Conservation (phyloP, 2,797 vertebrate genomes). For the Ficedula albicollis region DNA sequence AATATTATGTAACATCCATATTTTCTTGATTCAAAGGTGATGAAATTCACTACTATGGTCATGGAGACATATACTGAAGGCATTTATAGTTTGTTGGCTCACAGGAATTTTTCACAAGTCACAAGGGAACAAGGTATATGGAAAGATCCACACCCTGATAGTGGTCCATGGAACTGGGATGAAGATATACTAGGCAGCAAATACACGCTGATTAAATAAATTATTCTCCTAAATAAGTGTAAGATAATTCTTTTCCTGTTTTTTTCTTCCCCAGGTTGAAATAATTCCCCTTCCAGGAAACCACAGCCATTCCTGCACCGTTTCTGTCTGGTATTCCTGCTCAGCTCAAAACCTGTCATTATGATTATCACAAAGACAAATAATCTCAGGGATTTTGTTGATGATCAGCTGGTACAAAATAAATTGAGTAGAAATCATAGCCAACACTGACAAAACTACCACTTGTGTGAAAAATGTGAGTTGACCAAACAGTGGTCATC, state of each 20-base stretch:
- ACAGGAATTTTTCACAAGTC: background rate
- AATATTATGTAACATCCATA: background rate
- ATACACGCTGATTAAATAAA: background rate
- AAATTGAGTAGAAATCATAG: background rate
- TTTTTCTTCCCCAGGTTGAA: background rate
- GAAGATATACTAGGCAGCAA: background rate
- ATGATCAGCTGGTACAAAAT: background rate
- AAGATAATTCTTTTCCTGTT: background rate
- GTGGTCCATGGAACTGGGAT: background rate
- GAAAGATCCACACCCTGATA: background rate
- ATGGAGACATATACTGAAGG: background rate
- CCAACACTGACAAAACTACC: background rate
- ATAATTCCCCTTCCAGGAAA: background rate
- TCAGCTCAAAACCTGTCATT: background rate
- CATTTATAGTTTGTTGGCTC: background rate
- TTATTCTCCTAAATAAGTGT: background rate
- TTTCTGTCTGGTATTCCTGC: background rate
- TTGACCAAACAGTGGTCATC: background rate
- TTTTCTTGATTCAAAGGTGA: background rate
- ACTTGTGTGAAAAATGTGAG: background rate
- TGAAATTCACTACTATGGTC: rapidly evolving
- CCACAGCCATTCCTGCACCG: background rate
- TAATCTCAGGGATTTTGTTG: background rate
- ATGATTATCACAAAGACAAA: background rate
- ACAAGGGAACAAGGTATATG: background rate